These are phyloP conservation scores for Colletes gigas DNA, from an alignment of 1,140 invertebrate genomes.

Conservation along the genomic window DNA sequence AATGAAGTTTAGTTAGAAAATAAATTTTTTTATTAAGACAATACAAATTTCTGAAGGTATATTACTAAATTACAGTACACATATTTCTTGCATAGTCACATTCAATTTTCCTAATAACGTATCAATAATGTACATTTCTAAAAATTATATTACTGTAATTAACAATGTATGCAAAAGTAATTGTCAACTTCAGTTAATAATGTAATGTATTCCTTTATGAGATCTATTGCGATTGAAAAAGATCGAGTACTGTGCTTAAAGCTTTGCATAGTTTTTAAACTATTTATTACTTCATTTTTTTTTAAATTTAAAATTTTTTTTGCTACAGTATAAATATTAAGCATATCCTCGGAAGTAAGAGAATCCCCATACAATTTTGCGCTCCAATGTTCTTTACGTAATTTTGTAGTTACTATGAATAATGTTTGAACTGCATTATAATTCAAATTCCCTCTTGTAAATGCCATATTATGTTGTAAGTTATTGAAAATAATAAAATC, in stretches of 20 bases:
- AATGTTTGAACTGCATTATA: slow-evolving; percentile 79
- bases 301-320: slow-evolving; percentile 68
- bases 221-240: slow-evolving; percentile 69
- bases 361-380: slow-evolving; percentile 71
- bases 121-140: background rate
- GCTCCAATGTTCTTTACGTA: slow-evolving; percentile 65
- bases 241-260: slow-evolving; percentile 54
- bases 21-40: slow-evolving; percentile 25
- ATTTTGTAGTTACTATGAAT: slow-evolving; percentile 70
- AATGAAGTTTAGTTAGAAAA: slow-evolving; percentile 10
- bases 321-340: slow-evolving; percentile 53
- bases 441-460: slow-evolving; percentile 82
- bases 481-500: slow-evolving; percentile 81
- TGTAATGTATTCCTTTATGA: slow-evolving; percentile 72
- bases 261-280: slow-evolving; percentile 65
- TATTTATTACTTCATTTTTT: slow-evolving; percentile 52
- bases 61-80: slow-evolving; percentile 12
- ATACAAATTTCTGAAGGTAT: slow-evolving; percentile 9
- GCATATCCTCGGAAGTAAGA: slow-evolving; percentile 67
- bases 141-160: background rate
- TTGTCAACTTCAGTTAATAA: slow-evolving; percentile 60
- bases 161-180: slow-evolving; percentile 19
- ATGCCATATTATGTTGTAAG: slow-evolving; percentile 81
- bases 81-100: slow-evolving; percentile 8
- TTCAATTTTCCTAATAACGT: slow-evolving; percentile 8